Evolutionary conservation across 2,888 invertebrate species (phyloP), one percentile per base, ranked within the genome.

Genomic region (Patella caerulea): DNA sequence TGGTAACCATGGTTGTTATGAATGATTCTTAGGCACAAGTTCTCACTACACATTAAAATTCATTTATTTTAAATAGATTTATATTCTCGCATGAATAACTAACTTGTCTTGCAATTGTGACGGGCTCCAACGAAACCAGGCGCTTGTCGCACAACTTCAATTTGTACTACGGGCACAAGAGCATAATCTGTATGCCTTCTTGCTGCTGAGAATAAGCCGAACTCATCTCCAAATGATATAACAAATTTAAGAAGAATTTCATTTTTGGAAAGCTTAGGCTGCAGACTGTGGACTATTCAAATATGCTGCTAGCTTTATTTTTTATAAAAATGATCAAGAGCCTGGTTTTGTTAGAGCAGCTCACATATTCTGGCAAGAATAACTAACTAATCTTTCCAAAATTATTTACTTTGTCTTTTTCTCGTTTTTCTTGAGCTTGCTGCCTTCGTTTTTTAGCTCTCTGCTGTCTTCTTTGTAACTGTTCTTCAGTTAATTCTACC

Each of bases 381-480:
- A 65, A 19, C 65, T 19, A 71, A 17, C 29, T 29, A 71, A 45
- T 45, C 45, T 29, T 24, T 24, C 24, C 29, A 71, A 24, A 71
- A 53, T 15, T 29, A 69, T 81, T 75, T 89, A 94, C 94, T 91
- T 97, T 98, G 89, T 98, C 98, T 89, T 97, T 97, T 92, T 98
- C 98, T 71, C 97, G 93, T 91, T 98, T 98, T 89, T 98, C 97
- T 92, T 97, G 97, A 0, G 98, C 98, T 82, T 96, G 93, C 91
- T 97, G 96, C 92, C 97, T 96, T 15, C 98, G 93, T 92, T 97
- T 97, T 86, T 96, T 95, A 0, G 97, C 97, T 89, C 97, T 97
- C 12, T 97, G 93, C 56, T 96, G 96, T 75, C 97, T 96, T 92
- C 97, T 96, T 91, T 97, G 96, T 82, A 97, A 95, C 79, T 97